A percentile compares a stretch with the other conserved stretches of the same genome.
These are phyloP conservation scores for Microtus montanus DNA, from an alignment of 2,113 vertebrate genomes.

Conservation along the genomic window DNA sequence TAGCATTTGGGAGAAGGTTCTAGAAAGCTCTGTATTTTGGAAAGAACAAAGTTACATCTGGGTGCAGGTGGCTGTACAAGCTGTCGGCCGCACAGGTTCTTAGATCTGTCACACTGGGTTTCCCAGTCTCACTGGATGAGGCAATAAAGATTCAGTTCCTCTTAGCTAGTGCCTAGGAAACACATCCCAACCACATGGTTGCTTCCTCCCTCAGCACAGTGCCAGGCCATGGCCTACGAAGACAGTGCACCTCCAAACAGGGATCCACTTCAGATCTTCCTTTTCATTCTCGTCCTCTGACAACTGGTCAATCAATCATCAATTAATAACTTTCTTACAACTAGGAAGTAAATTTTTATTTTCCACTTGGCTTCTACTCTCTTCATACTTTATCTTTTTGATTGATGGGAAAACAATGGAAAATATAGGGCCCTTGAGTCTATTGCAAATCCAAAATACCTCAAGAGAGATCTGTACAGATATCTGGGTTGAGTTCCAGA, in stretches of 20 bases:
- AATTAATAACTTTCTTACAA: neutral
- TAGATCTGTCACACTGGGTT: neutral
- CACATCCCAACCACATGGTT: rapidly evolving
- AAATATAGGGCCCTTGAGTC: too few relatives aligned
- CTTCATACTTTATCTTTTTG: neutral
- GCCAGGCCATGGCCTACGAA: too few relatives aligned
- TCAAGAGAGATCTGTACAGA: neutral
- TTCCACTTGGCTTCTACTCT: neutral
- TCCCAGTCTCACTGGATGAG: neutral
- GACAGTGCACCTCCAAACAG: neutral
- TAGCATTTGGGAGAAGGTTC: neutral
- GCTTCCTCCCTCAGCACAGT: rapidly evolving
- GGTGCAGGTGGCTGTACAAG: neutral
- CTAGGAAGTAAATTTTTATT: neutral
- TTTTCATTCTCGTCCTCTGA: neutral
- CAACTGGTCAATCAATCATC: neutral
- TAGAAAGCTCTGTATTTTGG: neutral
- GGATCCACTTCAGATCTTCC: too few relatives aligned
- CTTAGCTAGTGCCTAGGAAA: too few relatives aligned
- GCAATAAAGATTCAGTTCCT: neutral
- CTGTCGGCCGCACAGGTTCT: neutral
- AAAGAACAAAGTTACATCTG: neutral
- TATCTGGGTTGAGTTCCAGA: rapidly evolving
- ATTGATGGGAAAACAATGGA: neutral
- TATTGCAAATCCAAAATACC: neutral